Conservation (phyloP, 2,888 invertebrate genomes). For the Ophioninae sp. region DNA sequence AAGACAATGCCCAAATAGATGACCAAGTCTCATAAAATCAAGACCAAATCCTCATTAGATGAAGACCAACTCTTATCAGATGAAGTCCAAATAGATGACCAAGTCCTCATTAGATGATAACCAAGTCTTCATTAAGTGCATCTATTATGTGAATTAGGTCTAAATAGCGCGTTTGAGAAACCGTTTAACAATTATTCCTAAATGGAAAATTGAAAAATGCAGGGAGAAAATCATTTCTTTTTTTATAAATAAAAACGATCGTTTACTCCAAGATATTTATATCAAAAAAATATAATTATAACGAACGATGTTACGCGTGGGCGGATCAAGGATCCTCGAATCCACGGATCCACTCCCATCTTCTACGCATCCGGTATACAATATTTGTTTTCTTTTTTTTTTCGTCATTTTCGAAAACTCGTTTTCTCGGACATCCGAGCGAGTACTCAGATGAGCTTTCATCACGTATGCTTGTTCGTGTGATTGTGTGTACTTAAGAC, state of each 20-base stretch:
- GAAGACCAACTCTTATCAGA: too few relatives aligned
- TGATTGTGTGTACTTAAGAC: conserved; percentile 78
- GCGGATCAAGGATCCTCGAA: conserved; percentile 37
- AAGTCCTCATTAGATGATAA: too few relatives aligned
- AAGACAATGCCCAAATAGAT: too few relatives aligned
- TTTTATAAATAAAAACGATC: conserved; percentile 78
- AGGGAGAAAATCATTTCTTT: conserved; percentile 16
- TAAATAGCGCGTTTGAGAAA: background rate
- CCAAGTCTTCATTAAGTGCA: too few relatives aligned
- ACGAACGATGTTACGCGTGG: conserved; percentile 66
- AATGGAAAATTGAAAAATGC: background rate
- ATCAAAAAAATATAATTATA: conserved; percentile 74
- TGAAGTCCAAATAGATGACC: too few relatives aligned
- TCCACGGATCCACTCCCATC: conserved; percentile 59
- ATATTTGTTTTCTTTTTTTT: conserved; percentile 57
- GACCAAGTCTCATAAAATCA: too few relatives aligned
- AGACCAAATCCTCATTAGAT: too few relatives aligned
- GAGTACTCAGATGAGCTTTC: conserved; percentile 48
- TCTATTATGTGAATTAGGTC: too few relatives aligned
- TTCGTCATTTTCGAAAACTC: conserved; percentile 38
- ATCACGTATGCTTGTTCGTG: conserved; percentile 47
- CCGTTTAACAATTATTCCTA: background rate
- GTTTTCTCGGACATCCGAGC: conserved; percentile 14
- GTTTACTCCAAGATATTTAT: conserved; percentile 77
- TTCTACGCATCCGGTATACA: conserved; percentile 39